Percentiles rank a stretch among this genome's conserved stretches.
Evolutionary conservation across 2,797 vertebrate genomes (phyloP).

Genomic region (Hydrocynus forskahlii): DNA sequence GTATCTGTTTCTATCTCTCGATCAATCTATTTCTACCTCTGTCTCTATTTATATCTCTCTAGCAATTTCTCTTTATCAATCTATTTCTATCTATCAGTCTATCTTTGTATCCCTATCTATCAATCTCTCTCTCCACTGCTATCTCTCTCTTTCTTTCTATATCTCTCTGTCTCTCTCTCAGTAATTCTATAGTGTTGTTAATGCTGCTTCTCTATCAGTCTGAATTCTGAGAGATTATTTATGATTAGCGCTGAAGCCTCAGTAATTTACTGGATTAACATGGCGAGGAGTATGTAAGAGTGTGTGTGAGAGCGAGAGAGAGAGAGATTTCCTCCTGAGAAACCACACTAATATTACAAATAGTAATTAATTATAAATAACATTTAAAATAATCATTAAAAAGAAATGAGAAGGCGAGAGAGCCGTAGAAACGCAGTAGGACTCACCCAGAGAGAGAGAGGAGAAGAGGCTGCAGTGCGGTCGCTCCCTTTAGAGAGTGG

Average conservation of each 20-base stretch:
- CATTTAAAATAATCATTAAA: no score
- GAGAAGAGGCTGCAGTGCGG: slow-evolving; percentile 32
- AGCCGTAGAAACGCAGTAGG: background rate
- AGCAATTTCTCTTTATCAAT: no score
- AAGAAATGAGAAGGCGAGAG: background rate
- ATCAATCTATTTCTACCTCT: no score
- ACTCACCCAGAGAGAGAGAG: slow-evolving; percentile 38
- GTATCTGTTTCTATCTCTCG: no score
- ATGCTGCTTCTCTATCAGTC: background rate
- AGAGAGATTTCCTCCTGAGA: no score
- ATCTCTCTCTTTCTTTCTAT: no score
- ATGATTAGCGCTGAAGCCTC: slow-evolving; percentile 9
- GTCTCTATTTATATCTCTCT: no score
- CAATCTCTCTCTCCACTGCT: no score
- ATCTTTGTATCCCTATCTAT: background rate
- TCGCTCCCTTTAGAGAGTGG: slow-evolving; percentile 30
- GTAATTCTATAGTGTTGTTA: slow-evolving; percentile 11
- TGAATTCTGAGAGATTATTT: slow-evolving; percentile 16
- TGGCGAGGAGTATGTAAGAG: background rate
- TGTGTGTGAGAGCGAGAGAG: no score
- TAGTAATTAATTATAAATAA: no score
- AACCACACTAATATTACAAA: no score
- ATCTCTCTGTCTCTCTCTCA: no score
- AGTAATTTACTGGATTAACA: slow-evolving; percentile 3
- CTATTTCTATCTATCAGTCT: background rate